Percentiles rank a stretch among this genome's conserved stretches.
phyloP scores from a whole-genome alignment of 2,888 invertebrate species.

The Adelphocoris suturalis region DNA sequence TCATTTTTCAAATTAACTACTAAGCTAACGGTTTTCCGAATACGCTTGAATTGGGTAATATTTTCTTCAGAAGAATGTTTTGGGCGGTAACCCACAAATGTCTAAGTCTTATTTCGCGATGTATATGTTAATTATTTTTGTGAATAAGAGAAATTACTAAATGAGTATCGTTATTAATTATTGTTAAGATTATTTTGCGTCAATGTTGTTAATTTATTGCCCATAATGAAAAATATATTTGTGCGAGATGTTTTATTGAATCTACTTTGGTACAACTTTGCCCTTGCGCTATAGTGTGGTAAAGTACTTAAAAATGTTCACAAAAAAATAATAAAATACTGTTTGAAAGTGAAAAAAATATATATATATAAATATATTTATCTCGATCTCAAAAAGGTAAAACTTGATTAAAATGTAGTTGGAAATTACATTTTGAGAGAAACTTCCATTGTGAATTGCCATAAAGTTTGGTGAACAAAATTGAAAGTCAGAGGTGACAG shows the following conservation, averaged over 20 bases:
- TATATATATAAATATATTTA: neutral
- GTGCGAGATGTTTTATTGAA: neutral
- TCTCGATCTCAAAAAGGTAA: neutral
- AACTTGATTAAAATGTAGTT: neutral
- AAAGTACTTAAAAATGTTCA: conserved; percentile 18
- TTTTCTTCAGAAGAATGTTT: neutral
- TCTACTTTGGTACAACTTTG: neutral
- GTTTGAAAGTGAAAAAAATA: neutral
- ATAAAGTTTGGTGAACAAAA: too few relatives aligned
- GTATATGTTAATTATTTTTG: conserved; percentile 2
- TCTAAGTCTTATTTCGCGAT: conserved; percentile 21
- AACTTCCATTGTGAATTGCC: too few relatives aligned
- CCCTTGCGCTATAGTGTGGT: conserved; percentile 16
- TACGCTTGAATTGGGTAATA: conserved; percentile 23
- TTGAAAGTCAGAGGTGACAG: too few relatives aligned
- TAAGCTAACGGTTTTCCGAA: conserved; percentile 7
- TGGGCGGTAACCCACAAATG: neutral
- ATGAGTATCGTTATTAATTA: neutral
- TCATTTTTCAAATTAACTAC: conserved; percentile 2
- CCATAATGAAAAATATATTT: conserved; percentile 6
- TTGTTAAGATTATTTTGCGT: conserved; percentile 19
- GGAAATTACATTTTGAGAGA: too few relatives aligned
- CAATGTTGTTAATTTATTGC: conserved; percentile 17
- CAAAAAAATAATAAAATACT: neutral
- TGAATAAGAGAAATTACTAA: neutral